phyloP scores from a whole-genome alignment of 2,888 invertebrate species.

The Heliconius ismenius region DNA sequence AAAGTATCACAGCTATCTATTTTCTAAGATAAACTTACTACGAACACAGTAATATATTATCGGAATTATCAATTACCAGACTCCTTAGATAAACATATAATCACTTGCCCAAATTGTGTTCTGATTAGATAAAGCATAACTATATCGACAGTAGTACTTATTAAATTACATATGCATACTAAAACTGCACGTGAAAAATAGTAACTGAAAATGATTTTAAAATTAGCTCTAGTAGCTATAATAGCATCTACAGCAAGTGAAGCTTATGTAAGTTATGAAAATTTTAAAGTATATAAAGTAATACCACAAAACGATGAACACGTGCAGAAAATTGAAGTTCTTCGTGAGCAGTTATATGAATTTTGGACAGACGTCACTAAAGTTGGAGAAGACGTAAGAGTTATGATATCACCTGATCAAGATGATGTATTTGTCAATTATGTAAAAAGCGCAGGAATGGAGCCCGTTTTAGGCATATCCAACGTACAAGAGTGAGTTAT shows the following conservation, averaged over 20 bases:
- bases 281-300: constrained; percentile 81
- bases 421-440: constrained; percentile 51
- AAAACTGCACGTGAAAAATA: not conserved
- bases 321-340: constrained; percentile 46
- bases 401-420: constrained; percentile 56
- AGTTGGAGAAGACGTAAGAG: constrained; percentile 59
- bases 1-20: too few species aligned
- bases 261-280: constrained; percentile 64
- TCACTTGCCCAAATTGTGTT: not conserved
- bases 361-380: constrained; percentile 58
- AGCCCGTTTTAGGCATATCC: constrained; percentile 47
- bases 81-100: not conserved
- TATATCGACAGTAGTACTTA: not conserved
- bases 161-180: not conserved
- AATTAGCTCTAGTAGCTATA: constrained; percentile 11
- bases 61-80: too few species aligned
- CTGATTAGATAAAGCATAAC: constrained; percentile 2
- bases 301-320: constrained; percentile 68
- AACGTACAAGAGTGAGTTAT: constrained; percentile 59
- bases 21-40: too few species aligned
- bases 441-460: constrained; percentile 47
- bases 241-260: constrained; percentile 36
- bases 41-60: too few species aligned
- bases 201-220: constrained; percentile 19
- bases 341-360: constrained; percentile 49